phyloP scores from a whole-genome alignment of 1,140 invertebrate genomes.

The Physella acuta region DNA sequence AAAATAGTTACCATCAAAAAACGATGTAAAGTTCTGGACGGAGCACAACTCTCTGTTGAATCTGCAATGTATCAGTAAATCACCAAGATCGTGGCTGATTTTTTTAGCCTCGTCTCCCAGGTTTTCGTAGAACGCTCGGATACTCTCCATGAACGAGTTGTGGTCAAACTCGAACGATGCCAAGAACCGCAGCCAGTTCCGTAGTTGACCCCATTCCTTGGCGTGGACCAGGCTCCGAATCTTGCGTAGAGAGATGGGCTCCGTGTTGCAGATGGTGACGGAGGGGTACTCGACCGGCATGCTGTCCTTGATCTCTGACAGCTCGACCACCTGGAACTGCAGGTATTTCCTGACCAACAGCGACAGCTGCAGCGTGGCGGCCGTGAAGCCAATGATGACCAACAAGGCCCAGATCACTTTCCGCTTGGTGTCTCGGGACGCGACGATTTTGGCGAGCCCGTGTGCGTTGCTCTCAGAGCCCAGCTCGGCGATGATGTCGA shows the following conservation, averaged over 20 bases:
- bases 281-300: constrained; percentile 55
- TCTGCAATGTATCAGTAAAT: constrained; percentile 47
- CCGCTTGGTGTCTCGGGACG: constrained; percentile 44
- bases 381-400: constrained; percentile 53
- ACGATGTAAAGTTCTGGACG: constrained; percentile 44
- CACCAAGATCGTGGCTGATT: constrained; percentile 44
- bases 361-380: constrained; percentile 52
- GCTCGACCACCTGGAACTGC: constrained; percentile 51
- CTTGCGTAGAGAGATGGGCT: constrained; percentile 45
- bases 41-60: constrained; percentile 46
- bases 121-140: constrained; percentile 52
- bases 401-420: constrained; percentile 51
- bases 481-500: constrained; percentile 48
- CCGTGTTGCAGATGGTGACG: constrained; percentile 53
- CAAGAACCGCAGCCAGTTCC: constrained; percentile 44
- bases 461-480: constrained; percentile 54
- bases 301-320: constrained; percentile 51
- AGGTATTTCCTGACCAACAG: constrained; percentile 51
- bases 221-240: constrained; percentile 29
- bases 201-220: constrained; percentile 29
- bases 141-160: constrained; percentile 38
- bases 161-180: constrained; percentile 29
- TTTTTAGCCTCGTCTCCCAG: constrained; percentile 40
- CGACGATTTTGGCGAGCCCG: constrained; percentile 53
- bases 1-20: constrained; percentile 54